Evolutionary conservation across 2,888 invertebrate genomes (phyloP), one percentile per base, ranked within the genome.

Genomic region (Cerastis rubricosa): DNA sequence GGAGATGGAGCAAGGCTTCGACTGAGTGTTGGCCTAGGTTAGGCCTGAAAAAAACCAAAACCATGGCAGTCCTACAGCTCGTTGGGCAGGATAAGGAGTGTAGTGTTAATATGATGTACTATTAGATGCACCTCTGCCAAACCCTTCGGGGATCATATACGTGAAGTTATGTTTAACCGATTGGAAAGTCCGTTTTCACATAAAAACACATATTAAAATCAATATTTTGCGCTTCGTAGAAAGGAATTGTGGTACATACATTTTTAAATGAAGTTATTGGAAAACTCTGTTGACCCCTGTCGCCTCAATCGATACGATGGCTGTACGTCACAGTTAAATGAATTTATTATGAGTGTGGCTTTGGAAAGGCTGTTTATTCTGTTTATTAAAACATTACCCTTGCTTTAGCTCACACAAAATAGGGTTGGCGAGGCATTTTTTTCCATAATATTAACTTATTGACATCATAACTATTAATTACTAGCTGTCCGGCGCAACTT

Each of bases 191-290:
- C 8, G 17, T 65, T 40, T 40, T 40, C 12, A 12, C 4, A 12
- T 25, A 7, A 25, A 40, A n/a, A 51, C 5, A 22, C 25, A 35
- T 49, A 22, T 29, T 22, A 29, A 29, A 29, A 75, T 51, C 63
- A n/a, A 76, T 64, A 54, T n/a, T 76, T 51, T 8, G 6, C 61
- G 43, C 43, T 35, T 51, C 49, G 19, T 14, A 22, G 40, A 25
- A 40, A 29, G 25, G 14, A 22, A 11, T 29, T 17, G 22, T 22
- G 59, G 14, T 43, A 19, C 29, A 70, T 77, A 63, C 12, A 79
- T 77, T 61, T 70, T 79, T 79, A 79, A 77, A 70, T 70, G 1
- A 47, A 54, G 14, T 25, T 17, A 35, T n/a, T 54, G 45, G 51
- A 47, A 22, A 22, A 8, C n/a, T 22, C 11, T 25, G 3, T 14